phyloP scores from a whole-genome alignment of 2,797 vertebrate species.

The Todus mexicanus region DNA sequence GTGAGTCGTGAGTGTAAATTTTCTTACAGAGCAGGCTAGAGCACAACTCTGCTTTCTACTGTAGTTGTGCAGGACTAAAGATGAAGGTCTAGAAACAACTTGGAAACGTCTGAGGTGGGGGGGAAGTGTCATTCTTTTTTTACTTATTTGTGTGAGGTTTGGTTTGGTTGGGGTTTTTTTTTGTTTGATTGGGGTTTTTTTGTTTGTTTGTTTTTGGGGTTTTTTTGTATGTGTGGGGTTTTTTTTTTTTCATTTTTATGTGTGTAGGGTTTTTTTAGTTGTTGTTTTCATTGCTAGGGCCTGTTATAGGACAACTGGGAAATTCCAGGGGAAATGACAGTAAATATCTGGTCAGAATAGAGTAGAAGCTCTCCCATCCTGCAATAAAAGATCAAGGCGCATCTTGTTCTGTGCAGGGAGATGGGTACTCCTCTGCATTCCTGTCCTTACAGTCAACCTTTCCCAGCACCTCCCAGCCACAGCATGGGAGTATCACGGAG shows the following conservation, averaged over 20 bases:
- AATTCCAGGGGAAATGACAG: background rate
- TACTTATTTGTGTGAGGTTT: too few species aligned
- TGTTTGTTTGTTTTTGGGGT: background rate
- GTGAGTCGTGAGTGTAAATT: background rate
- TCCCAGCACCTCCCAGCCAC: background rate
- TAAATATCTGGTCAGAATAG: background rate
- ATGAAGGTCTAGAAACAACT: background rate
- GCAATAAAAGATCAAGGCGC: background rate
- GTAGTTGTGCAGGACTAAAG: background rate
- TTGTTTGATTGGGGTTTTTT: background rate
- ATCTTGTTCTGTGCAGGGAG: background rate
- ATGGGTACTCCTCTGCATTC: background rate
- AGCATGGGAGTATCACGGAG: accelerated
- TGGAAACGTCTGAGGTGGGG: background rate
- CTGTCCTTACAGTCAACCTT: background rate
- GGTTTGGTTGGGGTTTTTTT: too few species aligned
- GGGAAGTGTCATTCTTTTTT: background rate
- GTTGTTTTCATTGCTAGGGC: background rate
- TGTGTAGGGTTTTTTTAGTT: too few species aligned
- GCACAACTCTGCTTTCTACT: background rate
- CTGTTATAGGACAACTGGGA: background rate
- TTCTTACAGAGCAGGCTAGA: background rate
- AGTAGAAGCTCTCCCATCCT: background rate
- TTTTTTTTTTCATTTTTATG: too few species aligned
- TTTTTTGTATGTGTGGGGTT: too few species aligned